Conservation (phyloP, 2,113 vertebrate genomes). For the Neogobius melanostomus region DNA sequence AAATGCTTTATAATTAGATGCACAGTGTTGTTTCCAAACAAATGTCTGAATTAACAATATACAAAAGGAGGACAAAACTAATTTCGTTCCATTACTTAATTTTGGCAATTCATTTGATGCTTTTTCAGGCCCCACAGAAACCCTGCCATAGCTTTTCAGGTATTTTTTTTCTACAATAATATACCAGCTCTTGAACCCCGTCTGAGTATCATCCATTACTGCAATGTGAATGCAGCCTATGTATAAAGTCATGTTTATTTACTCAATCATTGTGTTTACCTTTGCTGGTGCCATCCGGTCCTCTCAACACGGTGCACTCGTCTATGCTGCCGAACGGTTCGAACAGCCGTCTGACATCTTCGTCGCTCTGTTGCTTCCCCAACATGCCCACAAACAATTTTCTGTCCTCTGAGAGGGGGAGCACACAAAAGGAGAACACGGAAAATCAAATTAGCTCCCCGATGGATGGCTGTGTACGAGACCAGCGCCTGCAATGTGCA, state of each 20-base stretch:
- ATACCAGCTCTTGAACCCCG: no score
- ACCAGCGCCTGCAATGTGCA: no score
- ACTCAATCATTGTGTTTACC: constrained; percentile 58
- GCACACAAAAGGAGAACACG: constrained; percentile 8
- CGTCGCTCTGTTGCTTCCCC: constrained; percentile 92
- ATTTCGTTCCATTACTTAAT: no score
- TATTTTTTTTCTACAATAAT: no score
- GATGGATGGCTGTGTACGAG: background rate
- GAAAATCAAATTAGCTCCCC: background rate
- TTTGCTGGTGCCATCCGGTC: constrained; percentile 92
- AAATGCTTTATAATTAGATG: no score
- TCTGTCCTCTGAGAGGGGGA: constrained; percentile 82
- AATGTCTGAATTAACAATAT: no score
- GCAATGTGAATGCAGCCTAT: background rate
- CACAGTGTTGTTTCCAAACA: no score
- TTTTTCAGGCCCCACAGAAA: no score
- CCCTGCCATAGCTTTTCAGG: no score
- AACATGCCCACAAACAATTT: constrained; percentile 95
- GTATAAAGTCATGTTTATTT: background rate
- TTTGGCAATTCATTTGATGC: no score
- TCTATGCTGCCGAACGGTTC: constrained; percentile 91
- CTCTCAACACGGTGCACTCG: constrained; percentile 90
- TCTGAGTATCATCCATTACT: no score
- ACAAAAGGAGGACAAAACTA: no score
- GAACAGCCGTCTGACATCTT: constrained; percentile 90